phyloP scores from a whole-genome alignment of 2,888 invertebrate genomes.

The Eupithecia vulgata region DNA sequence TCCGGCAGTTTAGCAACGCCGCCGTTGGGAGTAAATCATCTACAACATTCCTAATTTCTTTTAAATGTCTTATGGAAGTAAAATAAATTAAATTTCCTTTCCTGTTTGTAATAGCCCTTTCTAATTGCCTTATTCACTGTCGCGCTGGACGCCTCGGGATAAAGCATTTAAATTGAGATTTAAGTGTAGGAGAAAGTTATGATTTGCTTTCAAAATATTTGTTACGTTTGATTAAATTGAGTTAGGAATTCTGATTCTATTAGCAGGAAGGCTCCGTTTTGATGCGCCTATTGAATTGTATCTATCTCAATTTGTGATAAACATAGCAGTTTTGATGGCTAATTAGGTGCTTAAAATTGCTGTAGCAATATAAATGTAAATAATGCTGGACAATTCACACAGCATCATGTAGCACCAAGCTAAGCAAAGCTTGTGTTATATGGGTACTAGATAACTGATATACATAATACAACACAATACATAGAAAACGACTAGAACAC shows the following conservation, averaged over 20 bases:
- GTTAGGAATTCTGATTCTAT: conserved; percentile 32
- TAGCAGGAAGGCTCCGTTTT: conserved; percentile 30
- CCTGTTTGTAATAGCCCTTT: conserved; percentile 36
- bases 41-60: conserved; percentile 29
- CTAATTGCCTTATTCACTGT: conserved; percentile 44
- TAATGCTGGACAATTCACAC: no score
- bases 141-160: conserved; percentile 36
- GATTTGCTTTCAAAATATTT: conserved; percentile 39
- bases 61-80: conserved; percentile 28
- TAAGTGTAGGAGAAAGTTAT: conserved; percentile 39
- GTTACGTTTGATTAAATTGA: conserved; percentile 39
- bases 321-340: neutral
- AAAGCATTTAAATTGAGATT: conserved; percentile 40
- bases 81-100: conserved; percentile 32
- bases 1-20: conserved; percentile 16
- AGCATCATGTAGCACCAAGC: no score
- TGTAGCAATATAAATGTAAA: neutral
- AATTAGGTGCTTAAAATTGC: neutral
- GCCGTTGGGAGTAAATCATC: conserved; percentile 19
- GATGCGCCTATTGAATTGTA: conserved; percentile 22
- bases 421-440: no score
- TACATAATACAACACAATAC: no score
- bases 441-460: no score
- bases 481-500: no score
- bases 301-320: conserved; percentile 12